Evolutionary conservation across 2,113 vertebrate genomes (phyloP), one percentile per base, ranked within the genome.

Genomic region (Antennarius striatus): DNA sequence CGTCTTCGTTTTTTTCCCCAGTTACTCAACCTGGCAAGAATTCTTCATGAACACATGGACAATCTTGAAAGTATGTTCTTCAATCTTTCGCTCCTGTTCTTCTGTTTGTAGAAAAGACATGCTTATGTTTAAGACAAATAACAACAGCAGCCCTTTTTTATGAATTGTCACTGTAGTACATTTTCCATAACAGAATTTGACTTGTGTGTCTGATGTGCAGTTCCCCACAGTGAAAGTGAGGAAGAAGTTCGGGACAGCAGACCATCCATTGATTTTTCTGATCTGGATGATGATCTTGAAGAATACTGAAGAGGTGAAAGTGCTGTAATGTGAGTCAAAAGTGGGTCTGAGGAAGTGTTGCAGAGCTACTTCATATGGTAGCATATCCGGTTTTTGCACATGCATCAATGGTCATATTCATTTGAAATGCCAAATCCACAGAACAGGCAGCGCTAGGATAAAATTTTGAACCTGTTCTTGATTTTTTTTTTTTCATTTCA

Each of bases 11-110:
- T 88, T 95, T 94, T 94, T 93, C 92, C 77, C 73, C 77, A 98
- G 98, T 96, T 98, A 91, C 96, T 98, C 95, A 97, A 97, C 94
- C 95, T 99, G 95, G 95, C 95, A 92, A 96, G 95, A 95, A 95
- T 95, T 91, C 96, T 98, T 94, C 96, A 98, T 82, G 95, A 96
- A 92, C 95, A 98, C 94, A 96, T 98, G 96, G 96, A 98, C 95
- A 96, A 95, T 94, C 95, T 97, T 90, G 96, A 98, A 97, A 97
- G 98, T 98, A 98, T 13, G 93, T 93, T 73, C 4, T 14, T 55
- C 75, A 68, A 6, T 49, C 14, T 12, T 72, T 63, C 52, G 67
- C 50, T 73, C 49, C 30, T 42, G 2, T 71, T 57, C 36, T 56
- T 57, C 39, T 49, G 7, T 63, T 67, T 68, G 17, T 52, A 4